Evolutionary conservation across 2,113 vertebrate genomes (phyloP).

Genomic region (Notothenia rossii): DNA sequence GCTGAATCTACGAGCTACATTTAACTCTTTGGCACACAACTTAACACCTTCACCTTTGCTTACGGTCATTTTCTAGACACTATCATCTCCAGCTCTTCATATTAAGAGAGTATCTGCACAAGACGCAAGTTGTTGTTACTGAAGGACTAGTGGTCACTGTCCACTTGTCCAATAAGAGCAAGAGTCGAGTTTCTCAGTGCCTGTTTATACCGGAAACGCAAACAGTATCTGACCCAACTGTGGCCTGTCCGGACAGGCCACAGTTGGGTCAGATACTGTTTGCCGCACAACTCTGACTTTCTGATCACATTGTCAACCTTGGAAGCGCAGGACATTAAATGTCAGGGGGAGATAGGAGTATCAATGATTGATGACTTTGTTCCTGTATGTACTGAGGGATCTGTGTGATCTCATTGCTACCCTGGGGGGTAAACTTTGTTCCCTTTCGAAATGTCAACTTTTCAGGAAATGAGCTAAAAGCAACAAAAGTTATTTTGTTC

Average conservation of each 20-base stretch:
- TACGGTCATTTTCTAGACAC: background rate
- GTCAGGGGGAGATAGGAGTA: conserved; percentile 79
- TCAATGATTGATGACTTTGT: conserved; percentile 76
- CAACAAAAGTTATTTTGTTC: conserved; percentile 1
- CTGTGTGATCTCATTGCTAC: conserved; percentile 53
- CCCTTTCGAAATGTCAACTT: conserved; percentile 54
- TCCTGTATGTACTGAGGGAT: conserved; percentile 64
- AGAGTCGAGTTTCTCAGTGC: conserved; percentile 9
- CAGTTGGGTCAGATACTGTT: conserved; percentile 71
- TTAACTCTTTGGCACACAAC: background rate
- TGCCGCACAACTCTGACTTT: conserved; percentile 65
- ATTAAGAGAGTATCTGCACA: background rate
- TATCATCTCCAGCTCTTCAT: background rate
- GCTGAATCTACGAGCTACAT: background rate
- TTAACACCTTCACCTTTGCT: background rate
- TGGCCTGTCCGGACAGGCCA: conserved; percentile 27
- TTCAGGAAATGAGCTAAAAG: conserved; percentile 27
- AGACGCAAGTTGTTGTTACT: conserved; percentile 6
- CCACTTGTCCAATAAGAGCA: conserved; percentile 4
- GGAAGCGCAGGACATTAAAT: conserved; percentile 94
- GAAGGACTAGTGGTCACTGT: conserved; percentile 5
- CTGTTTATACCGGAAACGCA: conserved; percentile 38
- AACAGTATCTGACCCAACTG: conserved; percentile 71
- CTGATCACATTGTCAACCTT: conserved; percentile 92
- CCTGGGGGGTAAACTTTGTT: conserved; percentile 40